Evolutionary conservation across 2,888 invertebrate genomes (phyloP).

Genomic region (Drosophila colorata): DNA sequence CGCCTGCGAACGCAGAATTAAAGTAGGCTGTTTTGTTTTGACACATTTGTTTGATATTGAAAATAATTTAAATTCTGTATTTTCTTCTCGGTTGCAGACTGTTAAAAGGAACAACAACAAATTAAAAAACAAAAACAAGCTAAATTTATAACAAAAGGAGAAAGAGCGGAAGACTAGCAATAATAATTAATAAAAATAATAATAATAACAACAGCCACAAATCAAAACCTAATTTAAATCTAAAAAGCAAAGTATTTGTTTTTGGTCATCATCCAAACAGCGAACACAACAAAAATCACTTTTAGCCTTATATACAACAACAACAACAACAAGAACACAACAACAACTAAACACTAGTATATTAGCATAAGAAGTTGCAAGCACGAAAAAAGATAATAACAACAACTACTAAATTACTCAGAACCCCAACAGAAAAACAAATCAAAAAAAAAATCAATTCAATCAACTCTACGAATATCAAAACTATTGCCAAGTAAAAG

Average conservation of each 20-base stretch:
- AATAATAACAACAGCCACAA: constrained; percentile 38
- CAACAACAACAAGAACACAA: constrained; percentile 19
- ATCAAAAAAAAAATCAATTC: constrained; percentile 1
- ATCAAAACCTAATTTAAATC: constrained; percentile 47
- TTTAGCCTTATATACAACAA: constrained; percentile 73
- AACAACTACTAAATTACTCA: background rate
- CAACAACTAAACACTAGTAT: constrained; percentile 40
- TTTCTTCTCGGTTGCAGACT: constrained; percentile 48
- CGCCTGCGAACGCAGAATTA: background rate
- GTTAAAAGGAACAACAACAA: constrained; percentile 64
- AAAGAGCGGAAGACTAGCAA: constrained; percentile 72
- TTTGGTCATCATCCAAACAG: constrained; percentile 39
- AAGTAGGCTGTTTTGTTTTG: background rate
- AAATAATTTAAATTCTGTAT: background rate
- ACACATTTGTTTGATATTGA: background rate
- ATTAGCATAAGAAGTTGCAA: constrained; percentile 37
- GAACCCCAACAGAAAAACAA: constrained; percentile 5
- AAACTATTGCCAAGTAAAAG: constrained; percentile 3
- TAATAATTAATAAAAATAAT: constrained; percentile 54
- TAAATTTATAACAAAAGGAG: constrained; percentile 63
- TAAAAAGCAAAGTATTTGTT: constrained; percentile 55
- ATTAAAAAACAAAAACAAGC: constrained; percentile 45
- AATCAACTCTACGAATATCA: constrained; percentile 3
- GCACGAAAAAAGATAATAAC: constrained; percentile 4
- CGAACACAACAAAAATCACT: constrained; percentile 56